Evolutionary conservation across 2,888 invertebrate genomes (phyloP).

Genomic region (Tipula unca): DNA sequence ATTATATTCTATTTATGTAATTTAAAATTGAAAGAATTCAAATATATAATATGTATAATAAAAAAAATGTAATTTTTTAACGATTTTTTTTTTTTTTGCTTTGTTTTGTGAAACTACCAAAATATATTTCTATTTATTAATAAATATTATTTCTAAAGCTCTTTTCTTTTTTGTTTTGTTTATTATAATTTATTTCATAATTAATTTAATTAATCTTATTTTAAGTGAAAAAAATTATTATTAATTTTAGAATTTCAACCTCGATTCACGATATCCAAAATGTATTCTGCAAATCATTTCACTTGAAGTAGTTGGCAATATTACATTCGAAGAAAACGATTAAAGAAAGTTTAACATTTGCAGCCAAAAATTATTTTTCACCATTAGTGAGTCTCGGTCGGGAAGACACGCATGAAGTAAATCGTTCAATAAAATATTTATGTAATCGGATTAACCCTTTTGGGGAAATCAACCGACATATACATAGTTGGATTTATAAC

Average conservation of each 20-base stretch:
- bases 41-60: not conserved
- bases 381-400: not conserved
- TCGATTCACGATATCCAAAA: not conserved
- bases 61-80: not conserved
- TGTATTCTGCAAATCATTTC: no score
- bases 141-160: not conserved
- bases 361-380: not conserved
- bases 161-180: not conserved
- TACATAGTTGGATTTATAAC: not conserved
- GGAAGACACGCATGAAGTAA: not conserved
- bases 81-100: not conserved
- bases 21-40: not conserved
- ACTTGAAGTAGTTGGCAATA: no score
- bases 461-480: not conserved
- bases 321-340: no score
- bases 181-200: not conserved
- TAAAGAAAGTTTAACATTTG: not conserved
- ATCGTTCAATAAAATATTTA: not conserved
- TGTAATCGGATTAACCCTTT: not conserved
- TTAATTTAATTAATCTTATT: not conserved
- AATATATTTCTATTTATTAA: not conserved
- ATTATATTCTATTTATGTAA: not conserved
- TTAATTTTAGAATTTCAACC: not conserved
- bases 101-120: not conserved
- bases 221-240: not conserved